These are phyloP conservation scores for Tinamus guttatus DNA, from an alignment of 2,113 vertebrate genomes.

Conservation along the genomic window DNA sequence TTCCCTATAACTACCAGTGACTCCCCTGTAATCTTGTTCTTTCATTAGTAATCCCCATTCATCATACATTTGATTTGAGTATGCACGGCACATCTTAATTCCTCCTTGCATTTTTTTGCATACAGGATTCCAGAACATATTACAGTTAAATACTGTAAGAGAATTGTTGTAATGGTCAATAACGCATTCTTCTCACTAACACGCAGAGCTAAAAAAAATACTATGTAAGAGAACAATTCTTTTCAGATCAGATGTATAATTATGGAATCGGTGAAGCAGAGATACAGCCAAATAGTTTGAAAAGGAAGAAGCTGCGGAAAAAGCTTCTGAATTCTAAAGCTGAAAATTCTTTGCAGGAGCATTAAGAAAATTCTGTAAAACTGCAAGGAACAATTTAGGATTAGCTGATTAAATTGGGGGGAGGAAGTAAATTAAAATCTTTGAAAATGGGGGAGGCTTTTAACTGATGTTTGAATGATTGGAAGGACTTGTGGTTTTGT, in stretches of 20 bases:
- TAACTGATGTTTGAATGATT: not conserved
- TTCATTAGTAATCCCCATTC: not conserved
- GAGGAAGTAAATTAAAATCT: not conserved
- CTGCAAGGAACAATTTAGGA: not conserved
- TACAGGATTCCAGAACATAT: not conserved
- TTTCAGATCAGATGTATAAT: not conserved
- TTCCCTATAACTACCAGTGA: not conserved
- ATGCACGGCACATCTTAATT: not conserved
- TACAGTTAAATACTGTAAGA: not conserved
- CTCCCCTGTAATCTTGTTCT: not conserved
- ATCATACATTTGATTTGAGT: not conserved
- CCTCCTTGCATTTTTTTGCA: not conserved
- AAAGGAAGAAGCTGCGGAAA: not conserved
- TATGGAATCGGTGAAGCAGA: not conserved
- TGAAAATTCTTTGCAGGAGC: not conserved
- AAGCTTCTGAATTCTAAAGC: not conserved
- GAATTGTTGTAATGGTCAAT: not conserved
- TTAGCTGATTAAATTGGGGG: accelerated
- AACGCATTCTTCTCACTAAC: not conserved
- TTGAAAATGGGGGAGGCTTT: not conserved
- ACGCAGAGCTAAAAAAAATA: not conserved
- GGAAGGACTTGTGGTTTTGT: not conserved
- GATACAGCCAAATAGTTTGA: not conserved
- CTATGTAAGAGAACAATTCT: not conserved
- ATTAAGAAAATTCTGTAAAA: not conserved